phyloP scores from a whole-genome alignment of 92 coral and sea anemone species.

The Diadumene lineata region DNA sequence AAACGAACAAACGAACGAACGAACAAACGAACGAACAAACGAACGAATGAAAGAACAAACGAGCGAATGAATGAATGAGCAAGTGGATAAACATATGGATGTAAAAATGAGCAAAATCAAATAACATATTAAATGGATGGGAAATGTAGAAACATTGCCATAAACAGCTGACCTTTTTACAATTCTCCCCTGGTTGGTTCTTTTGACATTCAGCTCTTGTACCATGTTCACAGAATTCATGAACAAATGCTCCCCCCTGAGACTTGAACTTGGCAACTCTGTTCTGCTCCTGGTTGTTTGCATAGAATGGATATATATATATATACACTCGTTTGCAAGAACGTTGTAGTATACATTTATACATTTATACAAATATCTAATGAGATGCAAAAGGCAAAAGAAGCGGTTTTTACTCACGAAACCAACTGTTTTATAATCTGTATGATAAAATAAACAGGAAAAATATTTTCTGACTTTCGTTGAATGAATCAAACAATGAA shows the following conservation, averaged over 20 bases:
- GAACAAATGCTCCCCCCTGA: constrained; percentile 99
- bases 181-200: constrained; percentile 66
- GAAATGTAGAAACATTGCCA: not conserved
- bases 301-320: too few species aligned
- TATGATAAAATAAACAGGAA: too few species aligned
- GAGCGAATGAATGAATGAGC: not conserved
- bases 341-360: too few species aligned
- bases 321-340: too few species aligned
- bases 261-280: constrained; percentile 94
- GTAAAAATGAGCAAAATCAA: not conserved
- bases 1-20: not conserved
- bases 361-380: too few species aligned
- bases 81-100: not conserved
- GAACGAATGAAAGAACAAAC: not conserved
- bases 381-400: too few species aligned
- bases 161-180: constrained; percentile 68
- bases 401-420: too few species aligned
- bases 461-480: too few species aligned
- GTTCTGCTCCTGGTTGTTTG: constrained; percentile 94
- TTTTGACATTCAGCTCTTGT: constrained; percentile 90
- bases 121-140: too few species aligned
- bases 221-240: constrained; percentile 99
- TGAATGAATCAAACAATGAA: too few species aligned
- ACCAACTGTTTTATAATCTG: too few species aligned
- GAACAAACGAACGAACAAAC: not conserved